phyloP scores from a whole-genome alignment of 2,888 invertebrate genomes.

The Petrophora chlorosata region DNA sequence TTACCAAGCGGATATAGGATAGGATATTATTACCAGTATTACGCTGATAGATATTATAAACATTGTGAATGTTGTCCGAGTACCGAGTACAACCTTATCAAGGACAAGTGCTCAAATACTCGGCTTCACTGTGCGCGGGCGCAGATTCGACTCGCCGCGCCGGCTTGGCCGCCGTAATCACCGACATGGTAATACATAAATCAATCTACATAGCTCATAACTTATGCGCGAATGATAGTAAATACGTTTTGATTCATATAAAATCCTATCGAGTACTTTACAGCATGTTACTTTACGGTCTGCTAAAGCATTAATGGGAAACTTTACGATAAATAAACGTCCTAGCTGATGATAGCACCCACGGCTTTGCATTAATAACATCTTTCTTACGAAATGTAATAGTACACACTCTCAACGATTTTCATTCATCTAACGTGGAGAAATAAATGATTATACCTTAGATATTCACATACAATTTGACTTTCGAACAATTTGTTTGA shows the following conservation, averaged over 20 bases:
- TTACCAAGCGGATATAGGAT: slow-evolving; percentile 41
- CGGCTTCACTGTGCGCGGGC: neutral
- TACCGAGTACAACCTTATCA: slow-evolving; percentile 50
- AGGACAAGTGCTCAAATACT: slow-evolving; percentile 45
- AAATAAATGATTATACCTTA: too few relatives aligned
- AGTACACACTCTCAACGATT: too few relatives aligned
- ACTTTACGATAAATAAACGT: neutral
- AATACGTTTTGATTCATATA: neutral
- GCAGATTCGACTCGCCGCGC: slow-evolving; percentile 1
- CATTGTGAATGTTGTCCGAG: slow-evolving; percentile 59
- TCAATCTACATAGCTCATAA: neutral
- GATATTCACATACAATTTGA: neutral
- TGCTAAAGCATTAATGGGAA: neutral
- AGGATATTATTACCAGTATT: slow-evolving; percentile 29
- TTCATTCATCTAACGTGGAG: too few relatives aligned
- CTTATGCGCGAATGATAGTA: neutral
- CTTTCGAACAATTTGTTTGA: neutral
- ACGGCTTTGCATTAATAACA: too few relatives aligned
- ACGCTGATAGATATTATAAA: slow-evolving; percentile 38
- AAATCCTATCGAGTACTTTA: slow-evolving; percentile 1
- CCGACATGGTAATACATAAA: neutral
- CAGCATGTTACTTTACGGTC: slow-evolving; percentile 2
- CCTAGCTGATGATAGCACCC: too few relatives aligned
- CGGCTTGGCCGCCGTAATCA: slow-evolving; percentile 2
- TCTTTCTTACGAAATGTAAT: too few relatives aligned